phyloP scores from a whole-genome alignment of 2,113 vertebrate species.

The Silurus meridionalis region DNA sequence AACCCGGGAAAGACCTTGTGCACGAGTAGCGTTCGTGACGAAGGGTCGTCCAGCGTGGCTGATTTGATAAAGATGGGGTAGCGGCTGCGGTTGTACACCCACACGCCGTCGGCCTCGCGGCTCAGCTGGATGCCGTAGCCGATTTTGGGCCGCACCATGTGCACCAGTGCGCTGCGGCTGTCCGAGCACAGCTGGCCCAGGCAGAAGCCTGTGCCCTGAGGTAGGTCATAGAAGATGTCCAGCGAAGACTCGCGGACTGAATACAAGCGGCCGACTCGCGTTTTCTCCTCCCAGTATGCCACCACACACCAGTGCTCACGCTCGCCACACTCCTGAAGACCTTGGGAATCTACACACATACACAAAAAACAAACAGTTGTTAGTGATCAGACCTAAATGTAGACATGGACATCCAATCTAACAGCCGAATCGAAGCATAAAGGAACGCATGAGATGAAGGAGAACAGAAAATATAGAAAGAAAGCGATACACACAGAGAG shows the following conservation, averaged over 20 bases:
- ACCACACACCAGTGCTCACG: conserved; percentile 97
- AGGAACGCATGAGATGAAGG: not conserved
- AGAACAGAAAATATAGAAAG: not conserved
- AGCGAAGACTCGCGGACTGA: conserved; percentile 97
- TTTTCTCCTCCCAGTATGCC: conserved; percentile 99
- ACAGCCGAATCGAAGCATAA: not conserved
- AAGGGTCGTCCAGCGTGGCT: conserved; percentile 99
- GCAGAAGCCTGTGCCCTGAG: conserved; percentile 99
- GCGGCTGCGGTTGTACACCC: conserved; percentile 98
- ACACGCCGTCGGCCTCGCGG: conserved; percentile 92
- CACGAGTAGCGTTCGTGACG: conserved; percentile 94
- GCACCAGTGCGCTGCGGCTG: conserved; percentile 96
- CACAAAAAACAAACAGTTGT: conserved; percentile 4
- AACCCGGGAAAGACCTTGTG: conserved; percentile 98
- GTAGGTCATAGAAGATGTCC: conserved; percentile 99
- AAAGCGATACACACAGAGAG: not conserved
- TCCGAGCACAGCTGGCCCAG: conserved; percentile 95
- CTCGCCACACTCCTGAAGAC: conserved; percentile 89
- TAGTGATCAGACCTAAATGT: not conserved
- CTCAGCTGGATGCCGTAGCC: conserved; percentile 98
- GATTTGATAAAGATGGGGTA: conserved; percentile 99
- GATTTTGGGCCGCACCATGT: conserved; percentile 95
- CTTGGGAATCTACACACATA: conserved; percentile 84
- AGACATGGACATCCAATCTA: not conserved
- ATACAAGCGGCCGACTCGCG: conserved; percentile 93